Evolutionary conservation across 2,113 vertebrate genomes (phyloP).

Genomic region (Eidolon helvum): DNA sequence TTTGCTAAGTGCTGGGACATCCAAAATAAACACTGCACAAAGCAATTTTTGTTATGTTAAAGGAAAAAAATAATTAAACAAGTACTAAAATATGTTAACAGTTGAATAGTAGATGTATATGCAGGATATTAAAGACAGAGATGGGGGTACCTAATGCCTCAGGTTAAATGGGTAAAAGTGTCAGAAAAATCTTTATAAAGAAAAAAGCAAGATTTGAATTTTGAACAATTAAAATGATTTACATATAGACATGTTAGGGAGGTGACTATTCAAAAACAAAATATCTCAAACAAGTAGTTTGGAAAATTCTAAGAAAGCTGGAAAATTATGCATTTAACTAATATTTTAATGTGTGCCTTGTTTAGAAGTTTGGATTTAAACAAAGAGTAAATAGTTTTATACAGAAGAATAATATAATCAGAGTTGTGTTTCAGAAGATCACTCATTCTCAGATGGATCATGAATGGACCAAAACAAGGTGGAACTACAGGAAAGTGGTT

Average conservation of each 20-base stretch:
- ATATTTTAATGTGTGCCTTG: neutral
- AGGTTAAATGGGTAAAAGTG: neutral
- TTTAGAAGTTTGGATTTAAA: neutral
- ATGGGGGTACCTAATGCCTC: neutral
- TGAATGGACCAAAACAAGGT: neutral
- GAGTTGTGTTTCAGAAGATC: neutral
- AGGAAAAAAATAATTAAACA: neutral
- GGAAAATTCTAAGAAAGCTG: neutral
- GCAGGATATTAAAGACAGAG: neutral
- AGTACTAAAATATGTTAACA: neutral
- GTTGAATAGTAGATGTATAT: neutral
- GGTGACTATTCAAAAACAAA: neutral
- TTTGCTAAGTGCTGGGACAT: neutral
- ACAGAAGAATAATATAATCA: neutral
- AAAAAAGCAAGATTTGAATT: neutral
- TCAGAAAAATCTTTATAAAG: neutral
- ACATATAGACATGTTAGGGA: neutral
- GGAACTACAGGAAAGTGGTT: neutral
- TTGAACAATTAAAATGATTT: neutral
- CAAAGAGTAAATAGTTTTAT: neutral
- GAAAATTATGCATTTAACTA: neutral
- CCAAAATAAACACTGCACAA: neutral
- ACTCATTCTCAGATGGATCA: neutral
- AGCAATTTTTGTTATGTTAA: neutral
- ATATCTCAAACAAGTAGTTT: neutral